Conservation (phyloP, 1,140 invertebrate genomes). For the Saxidomus purpurata region DNA sequence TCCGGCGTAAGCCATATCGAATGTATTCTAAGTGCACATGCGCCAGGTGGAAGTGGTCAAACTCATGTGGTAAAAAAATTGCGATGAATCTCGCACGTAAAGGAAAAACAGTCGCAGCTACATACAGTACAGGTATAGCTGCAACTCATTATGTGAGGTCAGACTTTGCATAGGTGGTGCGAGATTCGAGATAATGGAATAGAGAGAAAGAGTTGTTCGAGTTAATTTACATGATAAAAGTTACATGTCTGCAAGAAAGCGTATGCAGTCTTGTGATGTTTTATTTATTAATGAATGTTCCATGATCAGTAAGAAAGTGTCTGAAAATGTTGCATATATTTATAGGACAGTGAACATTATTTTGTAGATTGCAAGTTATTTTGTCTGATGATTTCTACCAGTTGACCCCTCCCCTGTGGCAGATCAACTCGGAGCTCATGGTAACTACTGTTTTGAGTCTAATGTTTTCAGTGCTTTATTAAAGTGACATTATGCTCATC, state of each 20-base stretch:
- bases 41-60: background rate
- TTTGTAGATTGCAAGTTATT: conserved; percentile 6
- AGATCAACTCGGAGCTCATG: background rate
- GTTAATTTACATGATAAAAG: background rate
- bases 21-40: too few relatives aligned
- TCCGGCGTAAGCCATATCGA: too few relatives aligned
- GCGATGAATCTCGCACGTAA: background rate
- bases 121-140: background rate
- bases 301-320: too few relatives aligned
- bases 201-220: too few relatives aligned
- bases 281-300: too few relatives aligned
- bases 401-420: background rate
- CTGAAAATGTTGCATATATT: too few relatives aligned
- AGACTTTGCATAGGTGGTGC: background rate
- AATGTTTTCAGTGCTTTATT: background rate
- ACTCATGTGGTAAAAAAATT: background rate
- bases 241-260: background rate
- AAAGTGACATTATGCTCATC: background rate
- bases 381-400: conserved; percentile 13
- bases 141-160: background rate
- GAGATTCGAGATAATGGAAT: too few relatives aligned
- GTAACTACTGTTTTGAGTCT: background rate
- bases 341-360: background rate
- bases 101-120: background rate
- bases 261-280: background rate